phyloP scores from a whole-genome alignment of 2,113 vertebrate genomes.

The Lanius ludovicianus region DNA sequence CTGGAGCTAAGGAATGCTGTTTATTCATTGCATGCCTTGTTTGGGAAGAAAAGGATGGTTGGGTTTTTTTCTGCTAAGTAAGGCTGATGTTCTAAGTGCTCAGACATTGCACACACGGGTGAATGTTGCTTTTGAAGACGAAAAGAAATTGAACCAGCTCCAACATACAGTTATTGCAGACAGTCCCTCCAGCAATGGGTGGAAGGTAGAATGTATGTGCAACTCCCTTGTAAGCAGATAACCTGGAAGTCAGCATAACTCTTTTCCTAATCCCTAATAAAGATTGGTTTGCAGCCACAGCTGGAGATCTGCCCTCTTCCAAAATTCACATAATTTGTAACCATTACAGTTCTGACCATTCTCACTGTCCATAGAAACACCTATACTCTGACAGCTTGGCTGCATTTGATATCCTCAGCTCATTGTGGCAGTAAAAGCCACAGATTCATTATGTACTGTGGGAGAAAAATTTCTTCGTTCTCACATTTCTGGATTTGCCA shows the following conservation, averaged over 20 bases:
- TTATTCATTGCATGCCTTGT: conserved; percentile 3
- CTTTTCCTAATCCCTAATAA: neutral
- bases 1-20: neutral
- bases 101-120: neutral
- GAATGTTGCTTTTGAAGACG: neutral
- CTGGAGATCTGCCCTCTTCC: neutral
- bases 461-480: neutral
- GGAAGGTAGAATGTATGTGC: neutral
- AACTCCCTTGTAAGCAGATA: neutral
- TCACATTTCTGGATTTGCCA: neutral
- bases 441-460: neutral
- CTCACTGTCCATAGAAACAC: neutral
- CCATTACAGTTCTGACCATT: neutral
- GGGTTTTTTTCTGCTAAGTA: neutral
- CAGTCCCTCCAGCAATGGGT: neutral
- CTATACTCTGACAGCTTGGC: fast-evolving
- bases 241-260: neutral
- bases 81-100: neutral
- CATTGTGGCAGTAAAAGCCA: neutral
- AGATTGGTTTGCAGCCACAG: neutral
- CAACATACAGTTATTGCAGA: neutral
- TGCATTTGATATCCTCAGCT: neutral
- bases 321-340: neutral
- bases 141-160: neutral
- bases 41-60: neutral